Evolutionary conservation across 2,888 invertebrate genomes (phyloP).

Genomic region (Drosophila stalkeri): DNA sequence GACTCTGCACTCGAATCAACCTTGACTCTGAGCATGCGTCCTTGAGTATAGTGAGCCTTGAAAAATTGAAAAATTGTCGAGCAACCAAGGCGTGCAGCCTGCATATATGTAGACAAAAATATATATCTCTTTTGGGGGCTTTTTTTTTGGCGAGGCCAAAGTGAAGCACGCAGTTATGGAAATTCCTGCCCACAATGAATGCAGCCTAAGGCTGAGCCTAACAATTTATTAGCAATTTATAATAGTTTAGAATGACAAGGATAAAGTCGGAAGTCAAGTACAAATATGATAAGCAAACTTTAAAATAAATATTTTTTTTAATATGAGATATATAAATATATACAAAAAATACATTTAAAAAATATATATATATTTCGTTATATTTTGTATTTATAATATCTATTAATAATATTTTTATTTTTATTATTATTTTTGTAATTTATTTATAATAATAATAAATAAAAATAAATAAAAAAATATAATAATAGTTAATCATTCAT

Average conservation of each 20-base stretch:
- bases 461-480: too few species aligned
- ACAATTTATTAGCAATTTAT: background rate
- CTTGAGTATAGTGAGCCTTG: conserved; percentile 57
- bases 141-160: conserved; percentile 14
- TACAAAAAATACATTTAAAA: background rate
- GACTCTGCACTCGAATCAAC: conserved; percentile 46
- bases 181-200: conserved; percentile 7
- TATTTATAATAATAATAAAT: too few species aligned
- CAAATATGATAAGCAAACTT: background rate
- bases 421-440: too few species aligned
- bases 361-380: too few species aligned
- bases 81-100: conserved; percentile 21
- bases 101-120: background rate
- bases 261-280: too few species aligned
- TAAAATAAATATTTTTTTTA: background rate
- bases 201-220: background rate
- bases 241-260: background rate
- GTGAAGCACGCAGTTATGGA: conserved; percentile 7
- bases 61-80: conserved; percentile 68
- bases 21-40: conserved; percentile 70
- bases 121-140: conserved; percentile 3
- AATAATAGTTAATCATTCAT: too few species aligned
- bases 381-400: too few species aligned
- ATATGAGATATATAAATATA: background rate
- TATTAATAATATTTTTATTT: too few species aligned